phyloP scores from a whole-genome alignment of 2,113 vertebrate species.

The Pelecanoides urinatrix region DNA sequence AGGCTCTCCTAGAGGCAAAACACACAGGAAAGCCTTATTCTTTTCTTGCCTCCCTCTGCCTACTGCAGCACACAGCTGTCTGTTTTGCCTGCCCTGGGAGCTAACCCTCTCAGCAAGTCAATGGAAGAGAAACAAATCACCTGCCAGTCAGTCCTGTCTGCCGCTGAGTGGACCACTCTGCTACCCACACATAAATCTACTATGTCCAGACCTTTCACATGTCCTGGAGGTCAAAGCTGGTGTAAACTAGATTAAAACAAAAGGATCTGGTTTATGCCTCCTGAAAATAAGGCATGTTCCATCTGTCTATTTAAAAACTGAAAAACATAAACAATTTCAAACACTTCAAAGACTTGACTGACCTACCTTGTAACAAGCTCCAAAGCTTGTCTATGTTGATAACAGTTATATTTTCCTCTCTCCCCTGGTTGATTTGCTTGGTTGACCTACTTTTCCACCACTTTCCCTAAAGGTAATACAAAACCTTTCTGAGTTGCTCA shows the following conservation, averaged over 20 bases:
- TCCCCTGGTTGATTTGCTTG: not conserved
- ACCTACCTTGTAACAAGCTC: not conserved
- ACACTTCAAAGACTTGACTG: not conserved
- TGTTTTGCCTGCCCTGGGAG: not conserved
- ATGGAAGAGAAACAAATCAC: not conserved
- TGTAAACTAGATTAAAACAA: not conserved
- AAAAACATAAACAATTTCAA: not conserved
- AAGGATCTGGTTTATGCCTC: not conserved
- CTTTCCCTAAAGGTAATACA: conserved; percentile 46
- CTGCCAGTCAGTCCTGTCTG: not conserved
- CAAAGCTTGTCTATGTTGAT: not conserved
- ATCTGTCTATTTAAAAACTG: not conserved
- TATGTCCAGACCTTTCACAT: not conserved
- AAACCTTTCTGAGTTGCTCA: conserved; percentile 20
- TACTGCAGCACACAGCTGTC: not conserved
- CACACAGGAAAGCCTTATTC: not conserved
- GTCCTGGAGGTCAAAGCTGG: not conserved
- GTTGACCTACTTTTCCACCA: conserved; percentile 43
- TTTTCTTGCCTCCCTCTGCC: not conserved
- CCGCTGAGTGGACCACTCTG: fast-evolving
- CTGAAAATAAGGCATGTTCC: not conserved
- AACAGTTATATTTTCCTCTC: not conserved
- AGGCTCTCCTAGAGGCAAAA: not conserved
- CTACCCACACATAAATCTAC: not conserved
- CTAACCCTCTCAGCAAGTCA: not conserved